Evolutionary conservation across 1,140 invertebrate species (phyloP).

Genomic region (Monomorium pharaonis): DNA sequence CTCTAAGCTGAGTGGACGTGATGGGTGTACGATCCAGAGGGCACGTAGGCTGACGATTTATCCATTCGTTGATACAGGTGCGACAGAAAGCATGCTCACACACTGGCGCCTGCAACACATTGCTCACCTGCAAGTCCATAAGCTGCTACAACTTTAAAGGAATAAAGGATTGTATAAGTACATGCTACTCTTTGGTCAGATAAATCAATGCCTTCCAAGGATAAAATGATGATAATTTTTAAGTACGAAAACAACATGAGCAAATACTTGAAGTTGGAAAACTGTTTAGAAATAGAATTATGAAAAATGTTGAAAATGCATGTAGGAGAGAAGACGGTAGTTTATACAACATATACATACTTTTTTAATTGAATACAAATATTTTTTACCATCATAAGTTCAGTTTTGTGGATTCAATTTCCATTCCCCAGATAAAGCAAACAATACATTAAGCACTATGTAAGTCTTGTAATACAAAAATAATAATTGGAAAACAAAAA

Average conservation of each 20-base stretch:
- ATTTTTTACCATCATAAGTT: no score
- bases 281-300: not conserved
- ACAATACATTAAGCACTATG: no score
- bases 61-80: slow-evolving; percentile 97
- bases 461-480: no score
- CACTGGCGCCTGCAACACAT: slow-evolving; percentile 91
- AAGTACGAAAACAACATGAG: not conserved
- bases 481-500: no score
- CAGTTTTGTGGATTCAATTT: no score
- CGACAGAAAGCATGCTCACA: slow-evolving; percentile 99
- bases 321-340: no score
- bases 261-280: not conserved
- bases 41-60: slow-evolving; percentile 95
- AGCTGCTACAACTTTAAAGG: slow-evolving; percentile 36
- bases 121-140: slow-evolving; percentile 77
- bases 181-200: not conserved
- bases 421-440: no score
- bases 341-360: not conserved
- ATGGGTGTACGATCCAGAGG: slow-evolving; percentile 96
- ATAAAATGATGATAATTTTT: not conserved
- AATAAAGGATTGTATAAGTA: not conserved
- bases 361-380: not conserved
- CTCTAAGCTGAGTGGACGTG: slow-evolving; percentile 93
- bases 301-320: not conserved
- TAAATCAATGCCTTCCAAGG: not conserved